Conservation (phyloP, 92 coral and sea anemone genomes). For the Zoanthus sociatus region DNA sequence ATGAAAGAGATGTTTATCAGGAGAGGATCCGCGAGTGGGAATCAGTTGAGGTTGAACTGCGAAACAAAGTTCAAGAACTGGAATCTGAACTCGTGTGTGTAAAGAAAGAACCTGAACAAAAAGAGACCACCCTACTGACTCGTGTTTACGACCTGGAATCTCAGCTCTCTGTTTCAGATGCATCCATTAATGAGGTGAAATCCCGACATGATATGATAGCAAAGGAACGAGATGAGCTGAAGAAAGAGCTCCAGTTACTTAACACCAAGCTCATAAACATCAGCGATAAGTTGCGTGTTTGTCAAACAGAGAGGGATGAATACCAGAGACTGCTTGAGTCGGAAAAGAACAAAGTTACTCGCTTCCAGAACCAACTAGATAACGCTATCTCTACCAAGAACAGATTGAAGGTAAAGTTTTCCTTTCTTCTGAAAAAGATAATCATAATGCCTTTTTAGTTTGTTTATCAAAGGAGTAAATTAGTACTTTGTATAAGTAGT, state of each 20-base stretch:
- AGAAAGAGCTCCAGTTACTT: slow-evolving; percentile 71
- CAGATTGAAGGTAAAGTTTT: slow-evolving; percentile 55
- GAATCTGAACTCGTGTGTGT: slow-evolving; percentile 73
- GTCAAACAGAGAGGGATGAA: slow-evolving; percentile 74
- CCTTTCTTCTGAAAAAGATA: neutral
- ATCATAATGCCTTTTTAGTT: too few species aligned
- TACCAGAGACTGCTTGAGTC: slow-evolving; percentile 60
- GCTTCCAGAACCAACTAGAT: slow-evolving; percentile 74
- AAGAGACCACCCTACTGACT: slow-evolving; percentile 71
- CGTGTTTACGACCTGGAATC: slow-evolving; percentile 78
- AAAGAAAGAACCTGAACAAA: slow-evolving; percentile 72
- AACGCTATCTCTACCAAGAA: slow-evolving; percentile 67
- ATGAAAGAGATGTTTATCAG: slow-evolving; percentile 27
- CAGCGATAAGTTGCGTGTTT: slow-evolving; percentile 61
- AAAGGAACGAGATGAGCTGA: slow-evolving; percentile 81
- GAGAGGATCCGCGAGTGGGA: slow-evolving; percentile 90
- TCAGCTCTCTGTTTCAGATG: slow-evolving; percentile 67
- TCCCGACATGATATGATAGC: slow-evolving; percentile 66
- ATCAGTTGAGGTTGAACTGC: slow-evolving; percentile 83
- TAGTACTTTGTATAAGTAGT: too few species aligned
- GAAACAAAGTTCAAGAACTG: slow-evolving; percentile 80
- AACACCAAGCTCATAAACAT: slow-evolving; percentile 62
- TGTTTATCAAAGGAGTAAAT: too few species aligned
- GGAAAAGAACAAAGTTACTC: slow-evolving; percentile 72
- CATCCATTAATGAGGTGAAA: slow-evolving; percentile 65